A percentile compares a stretch with the other conserved stretches of the same genome.
Conservation (phyloP, 37 sponge, comb jelly and placozoan species). For the Lycopodina hypogea region DNA sequence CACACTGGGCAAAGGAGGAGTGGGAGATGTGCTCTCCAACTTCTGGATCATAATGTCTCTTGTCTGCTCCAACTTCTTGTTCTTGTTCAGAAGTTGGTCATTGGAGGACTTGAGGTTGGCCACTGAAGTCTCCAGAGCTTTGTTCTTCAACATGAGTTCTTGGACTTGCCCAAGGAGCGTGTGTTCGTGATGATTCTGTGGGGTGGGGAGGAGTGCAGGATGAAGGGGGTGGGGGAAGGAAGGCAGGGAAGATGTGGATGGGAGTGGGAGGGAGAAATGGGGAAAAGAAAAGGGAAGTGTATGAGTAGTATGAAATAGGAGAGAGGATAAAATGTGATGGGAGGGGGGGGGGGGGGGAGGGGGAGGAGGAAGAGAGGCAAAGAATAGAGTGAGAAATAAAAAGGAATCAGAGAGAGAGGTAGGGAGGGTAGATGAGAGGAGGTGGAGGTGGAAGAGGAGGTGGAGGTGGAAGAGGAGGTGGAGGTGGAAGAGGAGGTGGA, state of each 20-base stretch:
- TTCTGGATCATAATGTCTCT: not conserved
- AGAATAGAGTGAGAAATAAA: no score
- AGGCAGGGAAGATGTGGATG: not conserved
- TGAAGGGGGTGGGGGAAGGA: not conserved
- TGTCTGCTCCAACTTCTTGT: not conserved
- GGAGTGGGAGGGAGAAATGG: not conserved
- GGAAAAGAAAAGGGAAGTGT: not conserved
- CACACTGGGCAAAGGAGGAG: not conserved
- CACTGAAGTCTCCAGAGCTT: not conserved
- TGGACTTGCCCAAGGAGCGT: slow-evolving; percentile 5
- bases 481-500: no score
- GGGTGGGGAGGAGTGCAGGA: not conserved
- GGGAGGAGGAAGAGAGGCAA: no score
- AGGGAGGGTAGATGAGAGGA: no score
- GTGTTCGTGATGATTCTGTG: slow-evolving; percentile 4
- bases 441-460: no score
- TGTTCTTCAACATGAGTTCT: not conserved
- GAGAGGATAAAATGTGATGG: no score
- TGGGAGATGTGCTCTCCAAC: not conserved
- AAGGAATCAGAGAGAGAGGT: no score
- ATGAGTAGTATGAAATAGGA: no score
- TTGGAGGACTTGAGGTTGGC: not conserved
- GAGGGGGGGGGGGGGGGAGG: no score
- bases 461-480: no score
- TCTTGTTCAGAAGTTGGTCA: not conserved